Evolutionary conservation across 2,797 vertebrate species (phyloP), one percentile per base, ranked within the genome.

Genomic region (Podargus strigoides): DNA sequence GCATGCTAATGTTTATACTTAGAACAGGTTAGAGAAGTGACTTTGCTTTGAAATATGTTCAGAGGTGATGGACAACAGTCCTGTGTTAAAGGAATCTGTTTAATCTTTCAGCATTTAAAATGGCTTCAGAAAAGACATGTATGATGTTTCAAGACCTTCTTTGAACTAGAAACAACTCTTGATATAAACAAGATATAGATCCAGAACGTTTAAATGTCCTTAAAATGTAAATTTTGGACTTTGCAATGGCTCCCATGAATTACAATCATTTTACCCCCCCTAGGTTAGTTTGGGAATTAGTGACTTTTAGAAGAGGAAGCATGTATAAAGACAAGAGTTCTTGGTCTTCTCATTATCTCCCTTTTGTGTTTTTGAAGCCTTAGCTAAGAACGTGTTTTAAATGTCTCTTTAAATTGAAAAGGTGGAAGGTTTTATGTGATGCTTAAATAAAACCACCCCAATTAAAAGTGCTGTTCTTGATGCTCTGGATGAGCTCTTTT

Each of bases 401-500:
- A 89, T 64, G 28, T 22, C 12, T 60, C 46, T 52, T 85, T 70
- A 72, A 81, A 60, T 68, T 73, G 44, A 8, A 87, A 75, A 53
- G 58, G 58, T 4, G 17, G 26, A 42, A 15, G 18, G 12, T 3
- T 6, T 64, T 53, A 23, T 72, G 20, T 0, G 0, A 42, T 77
- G 84, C 32, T 87, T 93, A 44, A 64, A 83, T 82, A 62, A 82
- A 89, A 37, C 39, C 44, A 60, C 55, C 8, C 84, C 55, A 42
- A 13, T 92, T 89, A 39, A 69, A 81, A 75, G 36, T 72, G 22
- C 60, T 89, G 8, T 66, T 82, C 34, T 68, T 11, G 2, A 24
- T 81, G n/a, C 69, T 92, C 47, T 81, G 66, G 42, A 10, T 80
- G 85, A 93, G 42, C 53, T 87, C 39, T 75, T 91, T 39, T 47